Percentiles rank a stretch among this genome's conserved stretches.
Conservation (phyloP, 2,888 invertebrate species). For the Clepsis dumicolana region DNA sequence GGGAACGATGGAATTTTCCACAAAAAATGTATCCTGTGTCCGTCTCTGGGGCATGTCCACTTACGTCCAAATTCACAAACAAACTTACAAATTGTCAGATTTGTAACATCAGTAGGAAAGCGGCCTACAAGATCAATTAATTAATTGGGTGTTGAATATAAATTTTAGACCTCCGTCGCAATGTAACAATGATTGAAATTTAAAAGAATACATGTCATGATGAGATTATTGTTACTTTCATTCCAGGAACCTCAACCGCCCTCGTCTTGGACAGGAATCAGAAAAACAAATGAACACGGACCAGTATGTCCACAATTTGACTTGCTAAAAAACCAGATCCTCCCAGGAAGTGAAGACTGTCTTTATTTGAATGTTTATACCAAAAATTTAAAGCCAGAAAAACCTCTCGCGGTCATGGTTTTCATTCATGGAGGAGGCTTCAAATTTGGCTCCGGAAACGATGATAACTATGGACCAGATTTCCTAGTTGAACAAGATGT, state of each 20-base stretch:
- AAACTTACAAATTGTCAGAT: no score
- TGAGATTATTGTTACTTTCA: neutral
- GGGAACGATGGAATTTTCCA: no score
- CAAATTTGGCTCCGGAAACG: slow-evolving; percentile 67
- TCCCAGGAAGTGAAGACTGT: slow-evolving; percentile 59
- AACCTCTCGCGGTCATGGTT: slow-evolving; percentile 62
- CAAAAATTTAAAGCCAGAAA: slow-evolving; percentile 49
- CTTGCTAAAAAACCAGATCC: slow-evolving; percentile 24
- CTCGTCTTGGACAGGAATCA: slow-evolving; percentile 42
- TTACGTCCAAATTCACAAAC: no score
- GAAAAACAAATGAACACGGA: slow-evolving; percentile 41
- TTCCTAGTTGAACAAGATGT: slow-evolving; percentile 82
- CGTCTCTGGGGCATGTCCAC: no score
- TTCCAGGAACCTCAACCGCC: slow-evolving; percentile 42
- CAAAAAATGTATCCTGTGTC: no score
- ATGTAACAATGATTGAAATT: no score
- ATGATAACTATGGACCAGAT: slow-evolving; percentile 82
- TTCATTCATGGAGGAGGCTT: slow-evolving; percentile 68
- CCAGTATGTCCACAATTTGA: slow-evolving; percentile 38
- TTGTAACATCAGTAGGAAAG: no score
- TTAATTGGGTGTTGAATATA: no score
- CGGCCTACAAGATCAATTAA: no score
- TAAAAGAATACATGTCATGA: no score
- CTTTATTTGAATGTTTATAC: slow-evolving; percentile 67
- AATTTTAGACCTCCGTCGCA: no score